A percentile compares a stretch with the other conserved stretches of the same genome.
phyloP scores from a whole-genome alignment of 2,797 vertebrate species.

The Hemibagrus guttatus region DNA sequence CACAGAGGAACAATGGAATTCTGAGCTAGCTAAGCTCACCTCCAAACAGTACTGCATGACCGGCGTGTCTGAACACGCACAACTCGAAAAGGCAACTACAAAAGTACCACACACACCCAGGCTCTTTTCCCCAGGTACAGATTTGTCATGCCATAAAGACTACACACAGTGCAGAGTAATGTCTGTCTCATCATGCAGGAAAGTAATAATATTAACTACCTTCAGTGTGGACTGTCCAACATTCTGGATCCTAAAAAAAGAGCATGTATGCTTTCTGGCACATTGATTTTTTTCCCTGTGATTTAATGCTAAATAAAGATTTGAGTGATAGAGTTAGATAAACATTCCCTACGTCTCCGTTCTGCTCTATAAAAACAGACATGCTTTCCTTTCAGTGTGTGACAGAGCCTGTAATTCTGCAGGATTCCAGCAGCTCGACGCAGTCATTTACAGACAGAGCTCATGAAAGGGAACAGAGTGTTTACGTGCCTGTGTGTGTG shows the following conservation, averaged over 20 bases:
- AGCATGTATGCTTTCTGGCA: neutral
- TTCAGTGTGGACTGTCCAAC: neutral
- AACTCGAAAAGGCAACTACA: constrained; percentile 67
- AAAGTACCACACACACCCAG: constrained; percentile 38
- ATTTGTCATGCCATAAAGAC: constrained; percentile 2
- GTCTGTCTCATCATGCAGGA: neutral
- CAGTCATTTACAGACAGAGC: constrained; percentile 51
- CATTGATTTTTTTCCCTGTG: neutral
- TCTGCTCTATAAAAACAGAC: constrained; percentile 43
- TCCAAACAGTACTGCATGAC: constrained; percentile 51
- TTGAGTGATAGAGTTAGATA: constrained; percentile 15
- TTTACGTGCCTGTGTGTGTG: constrained; percentile 24
- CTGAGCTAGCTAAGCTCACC: constrained; percentile 61
- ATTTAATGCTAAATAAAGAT: constrained; percentile 11
- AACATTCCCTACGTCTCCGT: constrained; percentile 20
- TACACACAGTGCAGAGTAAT: neutral
- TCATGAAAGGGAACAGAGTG: constrained; percentile 16
- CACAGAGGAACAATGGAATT: constrained; percentile 63
- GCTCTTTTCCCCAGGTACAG: neutral
- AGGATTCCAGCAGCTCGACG: constrained; percentile 49
- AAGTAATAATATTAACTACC: neutral
- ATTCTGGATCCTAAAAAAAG: neutral
- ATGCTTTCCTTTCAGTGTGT: constrained; percentile 33
- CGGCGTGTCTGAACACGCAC: constrained; percentile 64
- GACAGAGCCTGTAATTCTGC: constrained; percentile 59